Evolutionary conservation across 1,140 invertebrate species (phyloP).

Genomic region (Triops longicaudatus): DNA sequence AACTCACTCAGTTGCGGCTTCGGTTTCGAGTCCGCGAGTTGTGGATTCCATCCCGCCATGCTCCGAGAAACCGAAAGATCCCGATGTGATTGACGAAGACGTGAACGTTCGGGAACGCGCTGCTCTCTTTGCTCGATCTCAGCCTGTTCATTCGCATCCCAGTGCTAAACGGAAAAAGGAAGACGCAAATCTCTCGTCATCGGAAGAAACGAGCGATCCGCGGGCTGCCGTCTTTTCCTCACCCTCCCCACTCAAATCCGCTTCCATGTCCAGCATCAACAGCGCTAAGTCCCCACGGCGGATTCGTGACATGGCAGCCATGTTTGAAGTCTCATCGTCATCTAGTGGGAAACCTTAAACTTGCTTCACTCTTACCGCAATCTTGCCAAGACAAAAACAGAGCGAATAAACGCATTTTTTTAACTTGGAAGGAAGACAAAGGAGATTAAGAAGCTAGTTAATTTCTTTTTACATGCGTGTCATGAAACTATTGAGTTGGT

Average conservation of each 20-base stretch:
- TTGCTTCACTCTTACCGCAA: conserved; percentile 38
- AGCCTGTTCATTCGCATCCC: conserved; percentile 19
- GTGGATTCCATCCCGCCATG: conserved; percentile 20
- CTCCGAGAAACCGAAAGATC: background rate
- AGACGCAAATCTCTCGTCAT: conserved; percentile 17
- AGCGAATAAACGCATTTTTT: conserved; percentile 41
- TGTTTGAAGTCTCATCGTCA: conserved; percentile 50
- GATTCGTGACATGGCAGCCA: conserved; percentile 66
- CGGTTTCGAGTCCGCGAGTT: background rate
- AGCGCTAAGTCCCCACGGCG: conserved; percentile 53
- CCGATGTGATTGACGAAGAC: conserved; percentile 33
- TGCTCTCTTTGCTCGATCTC: conserved; percentile 32
- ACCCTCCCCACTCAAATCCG: conserved; percentile 21
- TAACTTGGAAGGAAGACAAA: conserved; percentile 33
- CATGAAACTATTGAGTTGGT: conserved; percentile 39
- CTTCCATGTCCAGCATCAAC: conserved; percentile 27
- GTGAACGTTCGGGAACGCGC: conserved; percentile 36
- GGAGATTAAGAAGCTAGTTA: conserved; percentile 31
- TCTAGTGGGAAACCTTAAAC: conserved; percentile 35
- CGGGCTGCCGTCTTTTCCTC: background rate
- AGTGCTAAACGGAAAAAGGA: conserved; percentile 19
- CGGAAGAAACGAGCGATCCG: conserved; percentile 18
- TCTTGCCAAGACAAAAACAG: conserved; percentile 19
- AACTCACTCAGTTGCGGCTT: too few species aligned
- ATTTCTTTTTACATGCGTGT: background rate